Conservation (phyloP, 2,113 vertebrate species). For the Hylia prasina region DNA sequence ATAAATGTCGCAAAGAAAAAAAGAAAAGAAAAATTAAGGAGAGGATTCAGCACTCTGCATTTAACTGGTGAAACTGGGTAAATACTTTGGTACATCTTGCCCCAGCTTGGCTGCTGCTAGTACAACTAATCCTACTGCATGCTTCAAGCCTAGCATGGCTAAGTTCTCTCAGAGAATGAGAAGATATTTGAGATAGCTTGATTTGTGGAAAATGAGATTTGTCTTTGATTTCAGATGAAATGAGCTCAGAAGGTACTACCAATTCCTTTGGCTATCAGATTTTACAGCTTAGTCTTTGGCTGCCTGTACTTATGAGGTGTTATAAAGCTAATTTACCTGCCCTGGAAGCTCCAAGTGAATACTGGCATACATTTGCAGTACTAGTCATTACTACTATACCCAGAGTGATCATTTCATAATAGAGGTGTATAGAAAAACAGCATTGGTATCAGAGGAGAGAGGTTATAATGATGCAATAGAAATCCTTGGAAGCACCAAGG, state of each 20-base stretch:
- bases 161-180: neutral
- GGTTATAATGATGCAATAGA: neutral
- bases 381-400: neutral
- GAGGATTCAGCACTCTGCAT: neutral
- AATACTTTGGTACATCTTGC: neutral
- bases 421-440: neutral
- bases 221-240: neutral
- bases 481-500: neutral
- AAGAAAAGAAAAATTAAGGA: neutral
- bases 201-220: neutral
- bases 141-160: neutral
- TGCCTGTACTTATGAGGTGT: neutral
- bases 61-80: neutral
- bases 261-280: neutral
- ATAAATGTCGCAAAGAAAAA: neutral
- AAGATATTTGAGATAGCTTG: neutral
- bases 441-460: neutral
- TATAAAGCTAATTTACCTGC: neutral
- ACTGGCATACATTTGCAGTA: neutral
- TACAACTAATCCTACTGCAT: accelerated
- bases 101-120: neutral
- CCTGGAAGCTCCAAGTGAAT: neutral
- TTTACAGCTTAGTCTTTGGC: neutral
- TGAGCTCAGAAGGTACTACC: neutral
- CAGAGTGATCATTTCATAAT: neutral